Percentiles rank a stretch among this genome's conserved stretches.
Conservation (phyloP, 2,888 invertebrate genomes). For the Cyclophora albipunctata region DNA sequence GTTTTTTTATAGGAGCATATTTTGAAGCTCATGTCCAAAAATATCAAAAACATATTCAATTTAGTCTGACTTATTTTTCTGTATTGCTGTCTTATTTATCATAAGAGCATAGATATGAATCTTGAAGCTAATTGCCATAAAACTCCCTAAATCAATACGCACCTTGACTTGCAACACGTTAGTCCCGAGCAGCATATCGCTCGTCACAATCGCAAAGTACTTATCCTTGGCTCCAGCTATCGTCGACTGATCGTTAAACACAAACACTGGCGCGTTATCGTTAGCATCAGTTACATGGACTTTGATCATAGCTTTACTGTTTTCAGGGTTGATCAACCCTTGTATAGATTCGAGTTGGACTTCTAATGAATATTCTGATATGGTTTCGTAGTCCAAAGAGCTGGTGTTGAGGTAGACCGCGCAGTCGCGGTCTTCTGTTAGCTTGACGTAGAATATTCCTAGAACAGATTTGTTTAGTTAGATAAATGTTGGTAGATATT, state of each 20-base stretch:
- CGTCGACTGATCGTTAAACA: conserved; percentile 78
- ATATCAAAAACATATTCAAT: too few species aligned
- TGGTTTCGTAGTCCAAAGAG: conserved; percentile 85
- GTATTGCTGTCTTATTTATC: too few species aligned
- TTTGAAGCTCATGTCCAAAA: too few species aligned
- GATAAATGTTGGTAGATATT: too few species aligned
- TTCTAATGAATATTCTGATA: conserved; percentile 82
- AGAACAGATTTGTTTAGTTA: conserved; percentile 21
- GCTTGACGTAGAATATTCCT: conserved; percentile 82
- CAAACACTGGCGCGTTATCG: conserved; percentile 90
- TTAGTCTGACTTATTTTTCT: too few species aligned
- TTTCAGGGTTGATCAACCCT: conserved; percentile 86
- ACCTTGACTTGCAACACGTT: conserved; percentile 87
- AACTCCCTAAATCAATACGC: conserved; percentile 8
- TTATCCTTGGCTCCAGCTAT: conserved; percentile 77
- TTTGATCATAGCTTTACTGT: conserved; percentile 83
- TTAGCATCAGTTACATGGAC: conserved; percentile 91
- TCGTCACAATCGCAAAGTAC: conserved; percentile 87
- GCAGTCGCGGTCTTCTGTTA: conserved; percentile 88
- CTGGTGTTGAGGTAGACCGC: conserved; percentile 82
- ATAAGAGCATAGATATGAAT: too few species aligned
- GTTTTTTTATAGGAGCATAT: too few species aligned
- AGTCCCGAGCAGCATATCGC: conserved; percentile 83
- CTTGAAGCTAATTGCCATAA: too few species aligned
- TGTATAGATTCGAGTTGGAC: conserved; percentile 86